Evolutionary conservation across 2,888 invertebrate species (phyloP), one percentile per base, ranked within the genome.

Genomic region (Diaphora mendica): DNA sequence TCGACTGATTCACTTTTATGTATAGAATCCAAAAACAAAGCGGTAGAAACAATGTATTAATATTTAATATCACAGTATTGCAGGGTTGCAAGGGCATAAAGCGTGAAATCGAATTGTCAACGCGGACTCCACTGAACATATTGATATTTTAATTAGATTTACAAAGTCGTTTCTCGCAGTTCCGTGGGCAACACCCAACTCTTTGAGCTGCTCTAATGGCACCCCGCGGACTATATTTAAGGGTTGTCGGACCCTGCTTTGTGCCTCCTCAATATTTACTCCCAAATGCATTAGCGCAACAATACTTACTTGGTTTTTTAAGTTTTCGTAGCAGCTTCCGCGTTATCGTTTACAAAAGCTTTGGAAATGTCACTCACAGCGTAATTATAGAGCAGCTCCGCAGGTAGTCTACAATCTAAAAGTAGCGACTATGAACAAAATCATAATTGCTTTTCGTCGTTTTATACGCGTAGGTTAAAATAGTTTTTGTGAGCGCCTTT

Each of bases 71-170:
- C 73, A 69, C 71, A 67, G 71, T 82, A 66, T 76, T 66, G 74
- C 77, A 75, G 79, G 80, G 83, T 79, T 68, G 80, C 75, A 69
- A 76, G 83, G 75, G 80, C 83, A 85, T 88, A 86, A 92, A 91
- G 93, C 95, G 94, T 95, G 93, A 95, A 95, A 95, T 95, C 92
- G 90, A 95, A 95, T 95, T 94, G 93, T 95, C 92, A 92, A 91
- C 93, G 92, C 92, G 92, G 91, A 88, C 90, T 91, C 87, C 90
- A 91, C 92, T 88, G 90, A 95, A 91, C 95, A 95, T 95, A 95
- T 95, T 95, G 95, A 95, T 95, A 95, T 95, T 95, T 95, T 95
- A 95, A 95, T 95, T 95, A 95, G 95, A 95, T 95, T 95, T 93
- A 94, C 95, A 94, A 95, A 94, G 94, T 94, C 91, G 91, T 80